phyloP scores from a whole-genome alignment of 2,797 vertebrate species.

The Clamator glandarius region DNA sequence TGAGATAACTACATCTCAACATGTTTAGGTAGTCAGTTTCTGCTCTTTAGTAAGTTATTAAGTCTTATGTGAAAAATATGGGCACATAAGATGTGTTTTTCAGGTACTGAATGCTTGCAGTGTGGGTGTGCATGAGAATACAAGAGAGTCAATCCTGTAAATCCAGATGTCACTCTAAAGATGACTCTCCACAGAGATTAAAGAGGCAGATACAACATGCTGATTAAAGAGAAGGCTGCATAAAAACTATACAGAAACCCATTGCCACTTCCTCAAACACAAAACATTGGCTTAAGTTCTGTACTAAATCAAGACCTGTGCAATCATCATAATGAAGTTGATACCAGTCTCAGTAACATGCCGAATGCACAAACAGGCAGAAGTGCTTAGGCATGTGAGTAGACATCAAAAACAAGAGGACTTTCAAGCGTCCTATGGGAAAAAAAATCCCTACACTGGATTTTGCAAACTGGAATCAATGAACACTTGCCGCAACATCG shows the following conservation, averaged over 20 bases:
- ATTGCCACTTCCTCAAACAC: background rate
- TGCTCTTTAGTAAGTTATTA: background rate
- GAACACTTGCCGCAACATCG: background rate
- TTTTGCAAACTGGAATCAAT: background rate
- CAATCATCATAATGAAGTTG: background rate
- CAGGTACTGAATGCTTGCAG: background rate
- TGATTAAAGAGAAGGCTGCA: background rate
- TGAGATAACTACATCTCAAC: background rate
- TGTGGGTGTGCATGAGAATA: background rate
- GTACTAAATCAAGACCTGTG: background rate
- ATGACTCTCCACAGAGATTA: background rate
- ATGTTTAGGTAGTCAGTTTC: background rate
- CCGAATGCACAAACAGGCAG: background rate
- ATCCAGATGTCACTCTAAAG: background rate
- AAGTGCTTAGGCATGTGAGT: background rate
- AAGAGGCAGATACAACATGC: background rate
- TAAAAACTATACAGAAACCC: background rate
- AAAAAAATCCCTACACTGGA: background rate
- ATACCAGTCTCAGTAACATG: background rate
- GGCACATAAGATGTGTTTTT: background rate
- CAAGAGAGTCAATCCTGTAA: background rate
- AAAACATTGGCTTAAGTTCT: background rate
- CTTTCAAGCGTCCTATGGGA: background rate
- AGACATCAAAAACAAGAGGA: background rate
- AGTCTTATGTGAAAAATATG: background rate